These are phyloP conservation scores for Ataeniobius toweri DNA, from an alignment of 2,797 vertebrate species.

Conservation along the genomic window DNA sequence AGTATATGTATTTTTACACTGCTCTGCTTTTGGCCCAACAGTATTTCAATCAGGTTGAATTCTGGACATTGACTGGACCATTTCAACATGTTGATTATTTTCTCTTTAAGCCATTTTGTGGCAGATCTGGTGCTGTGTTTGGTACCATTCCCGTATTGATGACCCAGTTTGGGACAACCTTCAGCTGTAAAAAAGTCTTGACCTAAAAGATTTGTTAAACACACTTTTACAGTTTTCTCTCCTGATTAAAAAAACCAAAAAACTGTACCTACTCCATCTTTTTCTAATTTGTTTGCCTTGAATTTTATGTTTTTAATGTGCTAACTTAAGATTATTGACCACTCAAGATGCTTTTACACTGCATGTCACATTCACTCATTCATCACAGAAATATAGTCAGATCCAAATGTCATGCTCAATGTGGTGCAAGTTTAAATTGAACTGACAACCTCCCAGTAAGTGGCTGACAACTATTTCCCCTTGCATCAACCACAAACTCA, in stretches of 20 bases:
- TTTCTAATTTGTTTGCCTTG: not conserved
- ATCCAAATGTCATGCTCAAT: not conserved
- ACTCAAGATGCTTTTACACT: not conserved
- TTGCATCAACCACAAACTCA: not conserved
- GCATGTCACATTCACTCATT: not conserved
- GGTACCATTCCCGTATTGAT: not conserved
- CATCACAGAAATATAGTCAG: not conserved
- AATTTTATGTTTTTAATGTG: not conserved
- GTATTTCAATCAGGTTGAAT: no score
- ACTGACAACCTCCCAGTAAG: not conserved
- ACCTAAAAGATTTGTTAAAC: not conserved
- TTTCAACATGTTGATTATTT: no score
- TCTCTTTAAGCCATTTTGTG: not conserved
- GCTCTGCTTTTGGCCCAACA: no score
- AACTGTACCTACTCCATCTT: not conserved
- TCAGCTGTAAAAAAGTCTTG: not conserved
- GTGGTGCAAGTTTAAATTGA: not conserved
- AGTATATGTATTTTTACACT: no score
- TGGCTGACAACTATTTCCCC: not conserved
- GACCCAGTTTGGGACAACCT: no score
- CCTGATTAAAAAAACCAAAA: no score
- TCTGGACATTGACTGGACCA: no score
- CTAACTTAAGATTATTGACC: not conserved
- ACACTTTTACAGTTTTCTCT: no score
- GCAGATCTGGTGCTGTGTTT: not conserved